Evolutionary conservation across 2,888 invertebrate species (phyloP), one percentile per base, ranked within the genome.

Genomic region (Dynastes hyllus): DNA sequence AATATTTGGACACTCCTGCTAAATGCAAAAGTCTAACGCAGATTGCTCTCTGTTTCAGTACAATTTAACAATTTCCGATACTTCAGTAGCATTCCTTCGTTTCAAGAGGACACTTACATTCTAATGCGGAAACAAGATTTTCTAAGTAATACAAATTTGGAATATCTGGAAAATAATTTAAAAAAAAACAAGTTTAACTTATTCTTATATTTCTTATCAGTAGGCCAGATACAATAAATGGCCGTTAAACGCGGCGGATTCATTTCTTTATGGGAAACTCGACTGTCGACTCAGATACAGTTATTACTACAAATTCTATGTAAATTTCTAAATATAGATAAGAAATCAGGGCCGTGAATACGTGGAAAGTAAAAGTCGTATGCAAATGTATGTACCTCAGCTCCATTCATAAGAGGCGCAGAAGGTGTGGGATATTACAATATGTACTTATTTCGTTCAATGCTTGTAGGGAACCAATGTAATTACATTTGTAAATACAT

Each of bases 401-500:
- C 37, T 73, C 73, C 73, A 73, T 73, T 73, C 73, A 73, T 58
- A 40, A 73, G 51, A 58, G 73, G 11, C 73, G 73, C 58, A 73
- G 22, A 73, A 73, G 71, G 73, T 73, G 73, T 73, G 73, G 70
- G 58, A 73, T 58, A 73, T 40, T 58, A 73, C 73, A 73, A 73
- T 73, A 58, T 73, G 61, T 73, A 73, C 73, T 40, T 73, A 73
- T 73, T 73, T 58, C 58, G 55, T 73, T 73, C 16, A 58, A 9
- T 40, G 37, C 22, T 40, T n/a, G 55, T 37, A 73, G 27, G 73
- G 40, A 29, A 73, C 73, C 22, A 40, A 40, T 73, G 73, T 73
- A 76, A 76, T 76, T 66, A 66, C 76, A 67, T 67, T 67, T 53
- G 76, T 66, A 76, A 76, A 66, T 76, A 76, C 66, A 76, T 76